Evolutionary conservation across 2,113 vertebrate genomes (phyloP).

Genomic region (Pyxicephalus adspersus): DNA sequence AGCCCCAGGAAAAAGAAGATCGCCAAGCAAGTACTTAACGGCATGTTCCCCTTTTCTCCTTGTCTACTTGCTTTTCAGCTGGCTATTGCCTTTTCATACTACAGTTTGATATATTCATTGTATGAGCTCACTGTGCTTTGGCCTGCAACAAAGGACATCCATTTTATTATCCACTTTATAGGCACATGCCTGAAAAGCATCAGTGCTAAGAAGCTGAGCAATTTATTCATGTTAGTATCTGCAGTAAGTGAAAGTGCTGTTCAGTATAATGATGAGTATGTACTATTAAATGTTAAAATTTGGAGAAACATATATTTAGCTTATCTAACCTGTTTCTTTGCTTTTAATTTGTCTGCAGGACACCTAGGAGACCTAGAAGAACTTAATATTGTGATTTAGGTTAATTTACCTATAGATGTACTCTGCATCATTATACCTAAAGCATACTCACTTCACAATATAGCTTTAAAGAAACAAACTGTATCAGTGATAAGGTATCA

Average conservation of each 20-base stretch:
- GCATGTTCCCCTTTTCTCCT: slow-evolving; percentile 81
- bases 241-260: background rate
- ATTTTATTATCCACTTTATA: slow-evolving; percentile 38
- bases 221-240: background rate
- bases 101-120: slow-evolving; percentile 34
- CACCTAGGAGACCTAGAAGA: background rate
- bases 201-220: slow-evolving; percentile 7
- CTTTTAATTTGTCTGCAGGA: background rate
- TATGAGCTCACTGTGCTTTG: slow-evolving; percentile 53
- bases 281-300: background rate
- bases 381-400: background rate
- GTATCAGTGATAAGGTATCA: background rate
- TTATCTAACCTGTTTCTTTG: background rate
- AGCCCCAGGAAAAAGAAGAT: slow-evolving; percentile 95
- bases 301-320: background rate
- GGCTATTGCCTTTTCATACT: slow-evolving; percentile 46
- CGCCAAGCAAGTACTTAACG: slow-evolving; percentile 95
- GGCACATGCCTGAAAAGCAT: slow-evolving; percentile 20
- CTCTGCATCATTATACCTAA: slow-evolving; percentile 28
- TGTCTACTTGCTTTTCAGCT: slow-evolving; percentile 51
- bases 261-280: slow-evolving; percentile 37
- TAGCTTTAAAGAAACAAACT: background rate
- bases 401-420: background rate
- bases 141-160: slow-evolving; percentile 31
- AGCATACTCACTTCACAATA: background rate